These are phyloP conservation scores for Cepaea nemoralis DNA, from an alignment of 1,140 invertebrate species.

Conservation along the genomic window DNA sequence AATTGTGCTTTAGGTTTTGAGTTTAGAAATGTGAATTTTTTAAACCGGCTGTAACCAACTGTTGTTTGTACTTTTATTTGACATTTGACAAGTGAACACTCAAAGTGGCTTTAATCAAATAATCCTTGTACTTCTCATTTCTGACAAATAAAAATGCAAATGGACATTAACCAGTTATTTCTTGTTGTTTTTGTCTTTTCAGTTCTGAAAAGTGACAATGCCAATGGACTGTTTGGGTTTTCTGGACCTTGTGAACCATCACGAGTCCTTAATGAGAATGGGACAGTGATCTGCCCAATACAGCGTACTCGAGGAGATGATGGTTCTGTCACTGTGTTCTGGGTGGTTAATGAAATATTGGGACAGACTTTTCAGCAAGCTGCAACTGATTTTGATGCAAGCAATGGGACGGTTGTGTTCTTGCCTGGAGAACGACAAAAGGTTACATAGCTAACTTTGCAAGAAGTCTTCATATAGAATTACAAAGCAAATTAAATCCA, in stretches of 20 bases:
- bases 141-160: neutral
- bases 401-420: slow-evolving; percentile 60
- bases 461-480: no score
- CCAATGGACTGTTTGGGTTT: slow-evolving; percentile 69
- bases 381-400: slow-evolving; percentile 64
- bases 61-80: no score
- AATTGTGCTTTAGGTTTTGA: no score
- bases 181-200: neutral
- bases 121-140: no score
- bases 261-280: slow-evolving; percentile 46
- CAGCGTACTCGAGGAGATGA: slow-evolving; percentile 58
- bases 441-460: slow-evolving; percentile 47
- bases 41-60: no score
- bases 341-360: slow-evolving; percentile 55
- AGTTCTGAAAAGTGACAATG: slow-evolving; percentile 72
- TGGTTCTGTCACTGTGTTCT: slow-evolving; percentile 63
- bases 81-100: no score
- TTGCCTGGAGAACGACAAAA: slow-evolving; percentile 59
- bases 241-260: slow-evolving; percentile 56
- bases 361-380: slow-evolving; percentile 22
- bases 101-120: no score
- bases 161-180: neutral
- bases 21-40: no score
- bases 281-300: slow-evolving; percentile 57
- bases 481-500: no score